Base-by-base conservation (phyloP, 2,113 vertebrate species). In the Uropsilus gracilis region DNA sequence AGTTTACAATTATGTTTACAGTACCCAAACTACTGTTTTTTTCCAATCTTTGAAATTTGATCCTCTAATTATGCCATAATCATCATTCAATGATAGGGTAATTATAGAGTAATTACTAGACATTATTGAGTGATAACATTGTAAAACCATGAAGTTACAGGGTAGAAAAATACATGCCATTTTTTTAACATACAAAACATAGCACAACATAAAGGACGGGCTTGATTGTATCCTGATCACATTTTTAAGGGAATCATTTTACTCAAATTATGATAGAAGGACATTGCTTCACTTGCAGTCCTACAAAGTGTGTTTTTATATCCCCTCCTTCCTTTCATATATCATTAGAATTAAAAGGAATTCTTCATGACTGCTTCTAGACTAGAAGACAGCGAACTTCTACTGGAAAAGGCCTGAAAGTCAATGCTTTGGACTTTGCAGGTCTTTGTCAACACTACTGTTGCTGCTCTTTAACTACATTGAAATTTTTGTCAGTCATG, bases 81-180 rank as follows among this genome's bases (percentile, higher is more conserved):
- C 90, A 83, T 44, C 84, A 89, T 69, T 95, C 77, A 90, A 81
- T 75, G 72, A 71, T 94, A 75, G 32, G 64, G 68, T 86, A 92
- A 97, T 95, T 96, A 92, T 89, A 90, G 76, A 90, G 34, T 91
- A 96, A 93, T 92, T 92, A 46, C 46, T 95, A 81, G 69, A 93
- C 78, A 89, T 95, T 97, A 95, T 53, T 95, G 91, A 95, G 57
- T 86, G 96, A 97, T 96, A 96, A 95, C 82, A 97, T 94, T 94
- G 64, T 97, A 97, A 95, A 69, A 86, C 73, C 83, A 86, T 95
- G 64, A 96, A 97, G 96, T 93, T 91, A 77, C n/a, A 57, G 42
- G 18, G 59, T 92, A 94, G 85, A 69, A 81, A 95, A 97, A 91
- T 90, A 22, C 13, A 87, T 87, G 44, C 11, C 2, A 28, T 32